Conservation (phyloP, 2,888 invertebrate species). For the Sussaba pulchella region DNA sequence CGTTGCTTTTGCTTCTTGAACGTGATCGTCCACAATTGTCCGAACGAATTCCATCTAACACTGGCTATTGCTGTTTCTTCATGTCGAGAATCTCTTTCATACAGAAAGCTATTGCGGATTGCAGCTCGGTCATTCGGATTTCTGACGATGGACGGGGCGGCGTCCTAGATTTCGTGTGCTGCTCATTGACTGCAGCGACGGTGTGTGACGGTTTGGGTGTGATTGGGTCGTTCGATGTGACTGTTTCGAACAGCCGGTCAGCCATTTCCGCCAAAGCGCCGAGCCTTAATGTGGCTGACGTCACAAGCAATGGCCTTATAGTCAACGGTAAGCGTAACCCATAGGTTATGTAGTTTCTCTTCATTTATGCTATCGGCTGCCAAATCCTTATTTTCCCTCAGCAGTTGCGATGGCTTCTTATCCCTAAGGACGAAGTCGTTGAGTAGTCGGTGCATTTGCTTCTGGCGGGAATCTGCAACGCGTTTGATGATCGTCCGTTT, state of each 20-base stretch:
- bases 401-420: constrained; percentile 49
- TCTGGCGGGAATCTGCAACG: constrained; percentile 31
- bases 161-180: background rate
- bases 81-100: background rate
- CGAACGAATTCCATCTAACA: background rate
- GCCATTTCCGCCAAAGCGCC: constrained; percentile 13
- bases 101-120: background rate
- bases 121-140: background rate
- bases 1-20: background rate
- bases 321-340: constrained; percentile 50
- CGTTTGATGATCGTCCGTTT: constrained; percentile 40
- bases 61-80: background rate
- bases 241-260: too few relatives aligned
- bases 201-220: background rate
- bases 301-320: constrained; percentile 12
- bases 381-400: constrained; percentile 43
- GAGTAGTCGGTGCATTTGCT: constrained; percentile 35
- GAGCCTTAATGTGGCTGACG: constrained; percentile 17
- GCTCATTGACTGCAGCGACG: background rate
- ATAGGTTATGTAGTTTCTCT: constrained; percentile 60
- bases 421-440: background rate
- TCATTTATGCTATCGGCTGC: constrained; percentile 39
- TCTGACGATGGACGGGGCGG: background rate
- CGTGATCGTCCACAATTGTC: background rate
- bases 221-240: background rate